phyloP scores from a whole-genome alignment of 2,113 vertebrate species.

The Cyanoliseus patagonus region DNA sequence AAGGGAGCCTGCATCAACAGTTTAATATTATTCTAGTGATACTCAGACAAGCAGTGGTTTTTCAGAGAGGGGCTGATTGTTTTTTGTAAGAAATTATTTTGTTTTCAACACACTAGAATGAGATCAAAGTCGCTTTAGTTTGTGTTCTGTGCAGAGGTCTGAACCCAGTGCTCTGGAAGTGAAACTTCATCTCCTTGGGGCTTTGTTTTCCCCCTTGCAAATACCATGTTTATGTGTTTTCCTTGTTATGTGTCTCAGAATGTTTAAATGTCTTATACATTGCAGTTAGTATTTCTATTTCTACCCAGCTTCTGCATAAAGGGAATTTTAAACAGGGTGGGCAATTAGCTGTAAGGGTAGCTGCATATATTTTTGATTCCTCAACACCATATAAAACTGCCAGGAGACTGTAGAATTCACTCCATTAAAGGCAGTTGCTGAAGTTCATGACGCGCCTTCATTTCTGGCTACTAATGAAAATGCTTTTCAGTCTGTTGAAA shows the following conservation, averaged over 20 bases:
- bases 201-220: neutral
- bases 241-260: neutral
- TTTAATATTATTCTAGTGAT: neutral
- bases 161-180: neutral
- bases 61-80: neutral
- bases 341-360: neutral
- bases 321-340: neutral
- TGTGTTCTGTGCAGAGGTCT: neutral
- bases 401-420: neutral
- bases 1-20: neutral
- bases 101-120: neutral
- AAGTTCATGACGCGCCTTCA: neutral
- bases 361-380: neutral
- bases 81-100: neutral
- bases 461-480: slow-evolving; percentile 12
- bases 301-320: neutral
- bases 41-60: neutral
- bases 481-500: neutral
- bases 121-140: neutral
- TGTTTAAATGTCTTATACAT: neutral
- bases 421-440: neutral
- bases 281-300: neutral
- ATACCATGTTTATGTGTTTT: neutral
- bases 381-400: neutral
- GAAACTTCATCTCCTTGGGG: neutral